Evolutionary conservation across 2,888 invertebrate genomes (phyloP), one percentile per base, ranked within the genome.

Genomic region (Timema podura): DNA sequence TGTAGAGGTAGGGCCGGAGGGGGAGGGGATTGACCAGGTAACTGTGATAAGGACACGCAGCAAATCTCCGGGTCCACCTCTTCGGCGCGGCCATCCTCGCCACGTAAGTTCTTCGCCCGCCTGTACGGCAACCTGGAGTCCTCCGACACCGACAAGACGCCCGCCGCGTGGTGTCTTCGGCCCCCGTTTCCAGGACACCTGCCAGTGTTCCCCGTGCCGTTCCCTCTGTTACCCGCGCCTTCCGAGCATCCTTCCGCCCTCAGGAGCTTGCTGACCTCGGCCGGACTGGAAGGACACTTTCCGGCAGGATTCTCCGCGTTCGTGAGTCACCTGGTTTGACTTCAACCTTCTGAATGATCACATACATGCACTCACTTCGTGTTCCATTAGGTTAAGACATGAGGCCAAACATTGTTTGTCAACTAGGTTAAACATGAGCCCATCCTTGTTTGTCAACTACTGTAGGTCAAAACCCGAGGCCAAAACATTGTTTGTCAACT

Each of bases 81-180:
- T 45, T 44, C 30, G 61, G 2, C 61, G 61, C 44, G 83, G 72
- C 92, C 92, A 0, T 92, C 91, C 10, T 91, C 91, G 0, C 92
- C 92, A 70, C 84, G 92, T 47, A 89, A 90, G 77, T 93, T 93
- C 80, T 93, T 93, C 79, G 91, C 91, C 67, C 85, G 91, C 70
- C 83, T 93, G 57, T 93, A 93, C 77, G 93, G 92, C 0, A 65
- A 57, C 15, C 30, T 68, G 48, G 68, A 68, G 13, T 7, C 68
- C 1, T 16, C 68, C 10, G 46, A 13, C 7, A 7, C 45, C 49
- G 44, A 5, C 5, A n/a, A 13, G 3, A 8, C 30, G 5, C 10
- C 45, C 13, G 2, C 67, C 11, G 48, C 54, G 30, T 30, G 30
- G 30, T 30, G 30, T 30, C 30, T 30, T 30, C 30, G 30, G 30